A percentile compares a stretch with the other conserved stretches of the same genome.
phyloP scores from a whole-genome alignment of 2,888 invertebrate species.

The Thelaira solivaga region DNA sequence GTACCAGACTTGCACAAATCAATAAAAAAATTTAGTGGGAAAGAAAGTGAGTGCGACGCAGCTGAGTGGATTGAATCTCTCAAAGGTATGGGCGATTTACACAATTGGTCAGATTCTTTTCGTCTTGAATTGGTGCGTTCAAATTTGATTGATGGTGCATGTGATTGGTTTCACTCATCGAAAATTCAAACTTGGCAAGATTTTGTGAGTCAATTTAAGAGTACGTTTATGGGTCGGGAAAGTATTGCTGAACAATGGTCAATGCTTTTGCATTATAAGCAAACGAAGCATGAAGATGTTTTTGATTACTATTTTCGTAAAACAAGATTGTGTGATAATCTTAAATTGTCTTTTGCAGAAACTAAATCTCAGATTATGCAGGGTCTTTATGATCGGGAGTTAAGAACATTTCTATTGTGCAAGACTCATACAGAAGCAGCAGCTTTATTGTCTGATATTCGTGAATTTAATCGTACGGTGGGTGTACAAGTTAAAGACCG shows the following conservation, averaged over 20 bases:
- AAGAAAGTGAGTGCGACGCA: neutral
- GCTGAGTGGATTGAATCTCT: too few relatives aligned
- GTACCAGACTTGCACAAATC: neutral
- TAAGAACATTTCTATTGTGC: too few relatives aligned
- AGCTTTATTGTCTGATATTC: too few relatives aligned
- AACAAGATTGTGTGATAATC: constrained; percentile 1
- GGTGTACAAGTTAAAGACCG: too few relatives aligned
- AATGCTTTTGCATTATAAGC: neutral
- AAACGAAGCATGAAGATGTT: neutral
- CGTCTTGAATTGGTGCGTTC: constrained; percentile 2
- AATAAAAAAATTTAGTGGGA: neutral
- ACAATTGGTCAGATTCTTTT: neutral
- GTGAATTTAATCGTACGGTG: too few relatives aligned
- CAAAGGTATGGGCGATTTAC: too few relatives aligned
- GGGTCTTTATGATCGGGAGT: neutral
- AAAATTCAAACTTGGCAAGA: neutral
- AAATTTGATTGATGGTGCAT: neutral
- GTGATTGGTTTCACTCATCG: too few relatives aligned
- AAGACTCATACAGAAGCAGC: too few relatives aligned
- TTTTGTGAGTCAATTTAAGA: neutral
- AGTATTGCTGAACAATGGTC: too few relatives aligned
- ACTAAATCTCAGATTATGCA: neutral
- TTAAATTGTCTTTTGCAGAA: neutral
- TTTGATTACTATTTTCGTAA: constrained; percentile 21
- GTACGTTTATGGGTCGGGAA: too few relatives aligned